phyloP scores from a whole-genome alignment of 2,113 vertebrate species.

The Tragelaphus buxtoni region DNA sequence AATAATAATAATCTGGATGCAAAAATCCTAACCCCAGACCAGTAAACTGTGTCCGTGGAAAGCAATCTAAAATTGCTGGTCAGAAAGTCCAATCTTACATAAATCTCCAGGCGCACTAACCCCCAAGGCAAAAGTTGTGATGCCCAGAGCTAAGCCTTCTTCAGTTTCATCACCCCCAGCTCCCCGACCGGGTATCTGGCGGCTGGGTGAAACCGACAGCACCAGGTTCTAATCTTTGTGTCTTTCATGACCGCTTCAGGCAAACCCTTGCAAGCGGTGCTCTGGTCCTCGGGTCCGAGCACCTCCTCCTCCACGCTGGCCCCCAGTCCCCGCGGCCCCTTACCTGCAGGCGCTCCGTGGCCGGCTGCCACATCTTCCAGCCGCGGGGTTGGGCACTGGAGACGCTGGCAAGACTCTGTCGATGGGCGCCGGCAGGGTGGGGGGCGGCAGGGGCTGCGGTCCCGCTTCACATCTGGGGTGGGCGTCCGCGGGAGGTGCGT shows the following conservation, averaged over 20 bases:
- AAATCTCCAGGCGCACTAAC: background rate
- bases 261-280: background rate
- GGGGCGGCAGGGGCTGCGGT: background rate
- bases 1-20: constrained; percentile 39
- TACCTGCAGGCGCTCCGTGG: constrained; percentile 96
- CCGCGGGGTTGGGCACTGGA: constrained; percentile 24
- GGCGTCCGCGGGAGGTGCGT: constrained; percentile 18
- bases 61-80: background rate
- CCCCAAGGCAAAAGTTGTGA: constrained; percentile 56
- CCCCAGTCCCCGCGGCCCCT: constrained; percentile 28
- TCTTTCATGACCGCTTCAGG: background rate
- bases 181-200: background rate
- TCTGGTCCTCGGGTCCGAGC: background rate
- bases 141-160: background rate
- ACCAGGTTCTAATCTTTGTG: background rate
- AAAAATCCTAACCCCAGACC: constrained; percentile 23
- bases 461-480: constrained; percentile 83
- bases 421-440: background rate
- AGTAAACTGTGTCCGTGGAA: background rate
- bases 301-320: constrained; percentile 52
- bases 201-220: background rate
- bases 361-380: constrained; percentile 94
- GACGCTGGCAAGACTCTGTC: constrained; percentile 23
- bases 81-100: background rate
- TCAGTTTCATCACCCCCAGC: background rate